Base-by-base conservation (phyloP, 2,113 vertebrate genomes). In the Oreocharis arfaki region DNA sequence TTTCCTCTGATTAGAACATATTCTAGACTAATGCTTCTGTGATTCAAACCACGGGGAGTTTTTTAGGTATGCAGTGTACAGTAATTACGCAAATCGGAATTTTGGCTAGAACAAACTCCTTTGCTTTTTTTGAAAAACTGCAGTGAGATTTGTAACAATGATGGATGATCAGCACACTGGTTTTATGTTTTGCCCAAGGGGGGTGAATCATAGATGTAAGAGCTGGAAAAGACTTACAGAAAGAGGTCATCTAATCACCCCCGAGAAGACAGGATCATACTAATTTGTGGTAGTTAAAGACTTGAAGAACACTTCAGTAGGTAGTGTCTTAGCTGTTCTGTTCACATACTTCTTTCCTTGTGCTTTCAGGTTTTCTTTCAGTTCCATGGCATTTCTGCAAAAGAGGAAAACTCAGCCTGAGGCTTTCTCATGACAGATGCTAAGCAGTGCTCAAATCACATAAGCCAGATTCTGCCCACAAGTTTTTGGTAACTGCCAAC, bases 171-270 rank as follows among this genome's bases (percentile, higher is more conserved):
- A 64, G 52, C n/a, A 19, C 42, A 11, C 64, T 86, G 64, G 61
- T 79, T 95, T 94, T 80, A 90, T 79, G 42, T 88, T 95, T 90
- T 95, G 85, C 77, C 82, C 73, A 37, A 83, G 80, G 77, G 28
- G 47, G 37, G 68, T 95, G 88, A 95, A 80, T 96, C 82, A 90
- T 30, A 77, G 68, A 90, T 86, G 24, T 50, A 60, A 81, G 56
- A 73, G 55, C 56, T 96, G 52, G 82, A 87, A 90, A 92, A 93
- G 59, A 41, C 69, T 95, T 89, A 49, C 7, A 70, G 78, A 73
- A 87, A 55, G 71, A 81, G 42, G 35, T 84, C 63, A 41, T 92
- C 52, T 95, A 81, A 94, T 95, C 55, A 49, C 68, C 47, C 49
- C 41, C 44, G 41, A 61, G 28, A 90, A 95, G 37, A 80, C 71